Conservation (phyloP, 2,888 invertebrate species). For the Cyrtodaria siliqua region DNA sequence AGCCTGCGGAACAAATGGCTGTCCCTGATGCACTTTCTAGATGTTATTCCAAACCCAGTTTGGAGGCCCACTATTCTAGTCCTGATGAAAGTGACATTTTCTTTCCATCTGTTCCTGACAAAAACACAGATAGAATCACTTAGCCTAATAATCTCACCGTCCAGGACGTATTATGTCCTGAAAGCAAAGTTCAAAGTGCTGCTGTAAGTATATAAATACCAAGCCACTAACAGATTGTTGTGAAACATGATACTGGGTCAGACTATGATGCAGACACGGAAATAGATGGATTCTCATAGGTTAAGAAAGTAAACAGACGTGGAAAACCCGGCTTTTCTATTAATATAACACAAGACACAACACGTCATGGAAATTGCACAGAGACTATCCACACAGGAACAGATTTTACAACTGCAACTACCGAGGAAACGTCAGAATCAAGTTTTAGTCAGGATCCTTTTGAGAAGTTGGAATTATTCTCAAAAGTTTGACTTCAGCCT, state of each 20-base stretch:
- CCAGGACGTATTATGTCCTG: background rate
- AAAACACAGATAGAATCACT: background rate
- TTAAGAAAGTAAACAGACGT: background rate
- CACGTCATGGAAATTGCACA: too few species aligned
- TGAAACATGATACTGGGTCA: background rate
- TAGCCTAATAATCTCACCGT: background rate
- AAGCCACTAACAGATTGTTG: too few species aligned
- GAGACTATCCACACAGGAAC: too few species aligned
- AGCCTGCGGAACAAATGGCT: constrained; percentile 35
- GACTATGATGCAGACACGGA: constrained; percentile 21
- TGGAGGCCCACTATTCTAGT: constrained; percentile 4
- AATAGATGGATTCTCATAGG: too few species aligned
- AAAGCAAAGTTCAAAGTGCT: too few species aligned
- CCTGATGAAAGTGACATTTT: constrained; percentile 42
- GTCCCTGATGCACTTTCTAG: constrained; percentile 31
- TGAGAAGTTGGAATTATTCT: too few species aligned
- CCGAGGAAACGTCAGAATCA: too few species aligned
- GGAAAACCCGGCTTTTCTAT: too few species aligned
- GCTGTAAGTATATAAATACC: too few species aligned
- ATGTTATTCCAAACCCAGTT: constrained; percentile 4
- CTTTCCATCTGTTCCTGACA: constrained; percentile 44
- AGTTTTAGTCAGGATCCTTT: too few species aligned
- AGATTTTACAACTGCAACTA: too few species aligned
- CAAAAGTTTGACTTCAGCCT: constrained; percentile 20
- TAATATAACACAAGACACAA: too few species aligned